A percentile compares a stretch with the other conserved stretches of the same genome.
Conservation (phyloP, 2,113 vertebrate species). For the Nasalis larvatus region DNA sequence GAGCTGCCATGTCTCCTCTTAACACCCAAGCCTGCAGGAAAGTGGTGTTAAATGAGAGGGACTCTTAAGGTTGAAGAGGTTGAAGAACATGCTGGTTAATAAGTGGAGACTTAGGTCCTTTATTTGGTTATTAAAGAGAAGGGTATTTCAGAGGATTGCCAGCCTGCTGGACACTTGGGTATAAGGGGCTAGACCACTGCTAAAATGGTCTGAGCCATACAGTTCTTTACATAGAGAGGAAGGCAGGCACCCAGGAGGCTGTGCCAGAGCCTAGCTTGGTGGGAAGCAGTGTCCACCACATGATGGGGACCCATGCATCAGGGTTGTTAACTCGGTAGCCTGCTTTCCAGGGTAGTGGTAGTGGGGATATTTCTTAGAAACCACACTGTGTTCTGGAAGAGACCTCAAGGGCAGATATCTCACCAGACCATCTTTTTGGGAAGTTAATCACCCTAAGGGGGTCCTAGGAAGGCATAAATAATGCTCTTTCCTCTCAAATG, state of each 20-base stretch:
- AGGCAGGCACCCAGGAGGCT: background rate
- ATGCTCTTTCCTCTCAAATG: background rate
- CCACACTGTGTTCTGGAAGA: background rate
- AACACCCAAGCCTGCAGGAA: background rate
- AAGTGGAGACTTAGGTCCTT: background rate
- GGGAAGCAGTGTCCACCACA: no score
- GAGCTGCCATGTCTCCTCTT: fast-evolving
- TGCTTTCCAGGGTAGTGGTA: background rate
- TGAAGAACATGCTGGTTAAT: no score
- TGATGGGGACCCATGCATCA: fast-evolving
- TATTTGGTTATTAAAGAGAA: background rate
- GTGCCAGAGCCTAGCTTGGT: background rate
- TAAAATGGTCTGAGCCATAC: background rate
- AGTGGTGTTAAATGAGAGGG: background rate
- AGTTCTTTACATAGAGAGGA: background rate
- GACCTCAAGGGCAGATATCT: background rate
- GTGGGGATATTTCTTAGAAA: background rate
- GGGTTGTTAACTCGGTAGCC: background rate
- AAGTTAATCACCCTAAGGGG: background rate
- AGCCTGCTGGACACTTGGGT: background rate
- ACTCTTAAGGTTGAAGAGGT: background rate
- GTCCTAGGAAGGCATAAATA: background rate
- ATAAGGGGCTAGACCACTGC: no score
- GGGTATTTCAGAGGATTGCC: background rate
- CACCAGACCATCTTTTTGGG: background rate